phyloP scores from a whole-genome alignment of 1,140 invertebrate species.

The Drosophila asahinai region DNA sequence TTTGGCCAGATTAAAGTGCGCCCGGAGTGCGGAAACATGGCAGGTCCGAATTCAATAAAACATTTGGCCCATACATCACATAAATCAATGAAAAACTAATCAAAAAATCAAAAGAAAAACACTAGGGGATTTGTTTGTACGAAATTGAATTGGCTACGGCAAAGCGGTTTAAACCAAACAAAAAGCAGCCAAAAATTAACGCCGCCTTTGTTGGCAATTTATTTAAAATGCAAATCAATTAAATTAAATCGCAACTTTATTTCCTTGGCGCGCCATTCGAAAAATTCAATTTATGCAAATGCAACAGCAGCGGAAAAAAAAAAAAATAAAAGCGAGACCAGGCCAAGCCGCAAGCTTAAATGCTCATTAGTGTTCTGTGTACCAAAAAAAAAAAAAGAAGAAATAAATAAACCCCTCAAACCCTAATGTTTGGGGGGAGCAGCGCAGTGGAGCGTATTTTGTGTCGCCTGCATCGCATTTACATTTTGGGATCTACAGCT shows the following conservation, averaged over 20 bases:
- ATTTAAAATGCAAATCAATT: conserved; percentile 71
- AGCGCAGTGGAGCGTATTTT: conserved; percentile 41
- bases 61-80: conserved; percentile 23
- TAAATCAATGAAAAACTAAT: conserved; percentile 80
- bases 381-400: conserved; percentile 7
- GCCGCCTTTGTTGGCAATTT: conserved; percentile 28
- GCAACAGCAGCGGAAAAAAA: conserved; percentile 46
- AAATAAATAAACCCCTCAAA: conserved; percentile 12
- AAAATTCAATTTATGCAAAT: conserved; percentile 79
- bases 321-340: conserved; percentile 22
- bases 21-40: conserved; percentile 14
- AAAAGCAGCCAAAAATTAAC: conserved; percentile 23
- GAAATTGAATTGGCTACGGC: conserved; percentile 18
- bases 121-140: conserved; percentile 46
- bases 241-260: conserved; percentile 60
- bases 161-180: too few species aligned
- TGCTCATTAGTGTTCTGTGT: conserved; percentile 64
- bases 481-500: conserved; percentile 38
- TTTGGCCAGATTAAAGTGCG: conserved; percentile 53
- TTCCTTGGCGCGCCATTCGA: conserved; percentile 37
- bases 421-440: not conserved
- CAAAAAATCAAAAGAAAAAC: conserved; percentile 68
- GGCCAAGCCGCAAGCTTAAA: conserved; percentile 63
- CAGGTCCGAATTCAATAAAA: conserved; percentile 39
- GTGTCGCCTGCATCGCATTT: conserved; percentile 65